A percentile compares a stretch with the other conserved stretches of the same genome.
These are phyloP conservation scores for Trachelus troglodyta DNA, from an alignment of 2,888 invertebrate genomes.

Conservation along the genomic window DNA sequence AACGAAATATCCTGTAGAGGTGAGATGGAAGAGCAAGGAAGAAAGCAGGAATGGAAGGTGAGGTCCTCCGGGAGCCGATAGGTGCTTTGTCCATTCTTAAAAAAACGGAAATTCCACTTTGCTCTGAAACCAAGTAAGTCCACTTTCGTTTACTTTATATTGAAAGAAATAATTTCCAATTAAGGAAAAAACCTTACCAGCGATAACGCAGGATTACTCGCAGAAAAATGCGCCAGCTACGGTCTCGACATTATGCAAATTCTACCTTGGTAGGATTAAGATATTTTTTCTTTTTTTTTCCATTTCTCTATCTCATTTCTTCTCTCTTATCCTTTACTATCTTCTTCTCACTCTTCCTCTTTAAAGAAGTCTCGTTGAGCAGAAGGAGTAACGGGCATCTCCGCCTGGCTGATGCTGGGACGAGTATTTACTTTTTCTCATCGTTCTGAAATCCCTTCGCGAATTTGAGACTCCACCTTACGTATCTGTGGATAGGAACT, in stretches of 20 bases:
- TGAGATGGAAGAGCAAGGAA: neutral
- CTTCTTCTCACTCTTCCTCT: neutral
- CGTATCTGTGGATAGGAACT: neutral
- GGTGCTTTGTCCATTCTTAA: neutral
- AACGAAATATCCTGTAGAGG: neutral
- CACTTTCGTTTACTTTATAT: slow-evolving; percentile 1
- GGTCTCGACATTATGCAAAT: neutral
- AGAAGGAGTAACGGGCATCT: neutral
- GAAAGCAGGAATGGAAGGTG: neutral
- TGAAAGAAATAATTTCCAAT: slow-evolving; percentile 1
- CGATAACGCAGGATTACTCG: neutral
- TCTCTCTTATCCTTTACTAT: neutral
- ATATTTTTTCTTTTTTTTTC: neutral
- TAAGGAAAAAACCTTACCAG: neutral
- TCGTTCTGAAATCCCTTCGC: neutral
- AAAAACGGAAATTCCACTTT: neutral
- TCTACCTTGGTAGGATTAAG: neutral
- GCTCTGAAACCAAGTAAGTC: neutral
- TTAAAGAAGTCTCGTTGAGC: neutral
- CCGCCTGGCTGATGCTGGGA: neutral
- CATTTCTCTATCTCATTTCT: neutral
- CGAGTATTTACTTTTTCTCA: neutral
- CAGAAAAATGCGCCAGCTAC: neutral
- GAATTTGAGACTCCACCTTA: neutral
- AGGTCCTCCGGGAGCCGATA: neutral